These are phyloP conservation scores for Chrysodeixis includens DNA, from an alignment of 2,888 invertebrate genomes.

Conservation along the genomic window DNA sequence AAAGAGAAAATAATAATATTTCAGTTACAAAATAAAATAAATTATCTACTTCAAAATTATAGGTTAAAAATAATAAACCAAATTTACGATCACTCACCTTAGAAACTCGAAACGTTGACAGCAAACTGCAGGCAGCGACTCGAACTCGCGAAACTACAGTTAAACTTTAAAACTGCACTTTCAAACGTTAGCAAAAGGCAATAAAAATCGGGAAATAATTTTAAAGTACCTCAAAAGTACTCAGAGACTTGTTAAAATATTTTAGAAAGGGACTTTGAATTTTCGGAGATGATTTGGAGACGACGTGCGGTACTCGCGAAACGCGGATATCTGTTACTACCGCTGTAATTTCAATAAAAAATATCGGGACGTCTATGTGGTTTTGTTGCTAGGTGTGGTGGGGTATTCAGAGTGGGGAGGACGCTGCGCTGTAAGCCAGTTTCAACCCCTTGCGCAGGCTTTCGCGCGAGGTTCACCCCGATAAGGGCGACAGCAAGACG, in stretches of 20 bases:
- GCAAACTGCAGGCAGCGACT: conserved; percentile 10
- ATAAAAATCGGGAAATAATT: not conserved
- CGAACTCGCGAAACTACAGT: conserved; percentile 19
- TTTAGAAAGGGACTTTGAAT: conserved; percentile 1
- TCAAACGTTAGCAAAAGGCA: conserved; percentile 2
- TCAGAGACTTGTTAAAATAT: not conserved
- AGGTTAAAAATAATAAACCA: conserved; percentile 10
- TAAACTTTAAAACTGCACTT: conserved; percentile 23
- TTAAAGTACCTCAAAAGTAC: not conserved
- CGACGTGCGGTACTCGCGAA: conserved; percentile 13
- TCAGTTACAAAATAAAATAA: not conserved
- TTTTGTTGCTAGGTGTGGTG: conserved; percentile 61
- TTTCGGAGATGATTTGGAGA: conserved; percentile 6
- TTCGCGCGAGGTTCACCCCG: conserved; percentile 59
- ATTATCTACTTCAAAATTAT: not conserved
- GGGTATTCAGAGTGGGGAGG: conserved; percentile 54
- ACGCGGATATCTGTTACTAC: conserved; percentile 2
- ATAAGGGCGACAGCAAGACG: conserved; percentile 68
- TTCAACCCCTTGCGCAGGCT: conserved; percentile 66
- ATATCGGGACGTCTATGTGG: conserved; percentile 9
- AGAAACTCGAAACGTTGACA: conserved; percentile 5
- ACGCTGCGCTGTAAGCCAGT: conserved; percentile 63
- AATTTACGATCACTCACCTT: conserved; percentile 23
- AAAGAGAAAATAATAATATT: not conserved
- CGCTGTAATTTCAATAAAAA: conserved; percentile 19